phyloP scores from a whole-genome alignment of 2,113 vertebrate species.

The Chauna torquata region DNA sequence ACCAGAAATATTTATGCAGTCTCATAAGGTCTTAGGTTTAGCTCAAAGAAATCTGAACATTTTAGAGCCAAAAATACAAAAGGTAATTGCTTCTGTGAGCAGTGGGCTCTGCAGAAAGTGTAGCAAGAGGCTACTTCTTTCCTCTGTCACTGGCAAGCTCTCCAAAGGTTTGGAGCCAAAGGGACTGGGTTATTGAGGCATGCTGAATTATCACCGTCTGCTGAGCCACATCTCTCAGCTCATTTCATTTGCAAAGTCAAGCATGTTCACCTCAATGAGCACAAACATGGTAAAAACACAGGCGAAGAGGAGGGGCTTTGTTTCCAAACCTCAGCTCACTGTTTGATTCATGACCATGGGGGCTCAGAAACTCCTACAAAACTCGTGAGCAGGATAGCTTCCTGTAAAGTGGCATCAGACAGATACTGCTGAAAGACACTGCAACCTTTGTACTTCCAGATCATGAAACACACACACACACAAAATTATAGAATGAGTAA shows the following conservation, averaged over 20 bases:
- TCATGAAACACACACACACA: background rate
- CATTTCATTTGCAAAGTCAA: background rate
- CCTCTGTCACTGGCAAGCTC: background rate
- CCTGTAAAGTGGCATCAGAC: background rate
- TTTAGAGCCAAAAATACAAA: background rate
- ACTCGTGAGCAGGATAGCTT: background rate
- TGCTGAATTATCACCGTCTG: background rate
- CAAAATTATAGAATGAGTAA: background rate
- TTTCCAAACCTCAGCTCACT: background rate
- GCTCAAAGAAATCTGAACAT: background rate
- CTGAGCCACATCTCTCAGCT: background rate
- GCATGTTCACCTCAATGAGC: background rate
- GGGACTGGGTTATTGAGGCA: background rate
- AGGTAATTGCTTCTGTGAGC: background rate
- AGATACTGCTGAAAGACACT: background rate
- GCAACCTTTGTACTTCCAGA: background rate
- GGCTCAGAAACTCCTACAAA: background rate
- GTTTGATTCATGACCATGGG: background rate
- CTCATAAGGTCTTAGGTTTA: background rate
- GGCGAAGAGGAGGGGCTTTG: background rate
- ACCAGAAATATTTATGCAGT: background rate
- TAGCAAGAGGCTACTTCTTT: background rate
- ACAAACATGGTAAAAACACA: background rate
- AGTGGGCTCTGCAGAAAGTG: background rate
- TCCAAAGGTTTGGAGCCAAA: background rate